These are phyloP conservation scores for Alca torda DNA, from an alignment of 2,797 vertebrate species.

Conservation along the genomic window DNA sequence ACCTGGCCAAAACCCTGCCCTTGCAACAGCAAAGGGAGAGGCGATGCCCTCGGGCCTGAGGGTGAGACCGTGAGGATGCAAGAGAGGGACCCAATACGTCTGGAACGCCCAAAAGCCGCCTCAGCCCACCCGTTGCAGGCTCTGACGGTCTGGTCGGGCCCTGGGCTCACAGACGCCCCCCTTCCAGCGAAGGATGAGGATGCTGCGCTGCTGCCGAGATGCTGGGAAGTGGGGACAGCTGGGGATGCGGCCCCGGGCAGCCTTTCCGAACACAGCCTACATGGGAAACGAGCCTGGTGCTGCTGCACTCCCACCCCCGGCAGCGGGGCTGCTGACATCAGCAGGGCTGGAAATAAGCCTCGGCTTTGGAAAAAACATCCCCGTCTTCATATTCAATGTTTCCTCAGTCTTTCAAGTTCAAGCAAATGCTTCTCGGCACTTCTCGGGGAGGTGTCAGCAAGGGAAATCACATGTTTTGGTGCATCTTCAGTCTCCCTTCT, in stretches of 20 bases:
- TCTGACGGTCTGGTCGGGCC: not conserved
- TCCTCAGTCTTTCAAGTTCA: not conserved
- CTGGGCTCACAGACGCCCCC: not conserved
- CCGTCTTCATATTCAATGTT: not conserved
- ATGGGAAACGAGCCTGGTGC: not conserved
- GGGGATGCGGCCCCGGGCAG: not conserved
- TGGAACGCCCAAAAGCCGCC: not conserved
- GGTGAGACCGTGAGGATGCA: not conserved
- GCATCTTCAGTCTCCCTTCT: not conserved
- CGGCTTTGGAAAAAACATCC: not conserved
- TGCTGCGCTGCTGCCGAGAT: not conserved
- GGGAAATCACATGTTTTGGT: not conserved
- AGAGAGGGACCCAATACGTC: rapidly evolving
- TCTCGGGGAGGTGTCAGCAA: not conserved
- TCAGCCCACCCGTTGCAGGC: not conserved
- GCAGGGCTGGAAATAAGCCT: not conserved
- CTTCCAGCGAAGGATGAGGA: not conserved
- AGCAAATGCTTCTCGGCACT: not conserved
- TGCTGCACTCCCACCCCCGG: not conserved
- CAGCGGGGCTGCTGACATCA: not conserved
- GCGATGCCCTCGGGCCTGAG: not conserved
- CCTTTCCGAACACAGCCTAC: not conserved
- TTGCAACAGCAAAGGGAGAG: not conserved
- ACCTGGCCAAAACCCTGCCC: not conserved
- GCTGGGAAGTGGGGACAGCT: not conserved